phyloP scores from a whole-genome alignment of 2,797 vertebrate genomes.

The Toxotes lorentzi region DNA sequence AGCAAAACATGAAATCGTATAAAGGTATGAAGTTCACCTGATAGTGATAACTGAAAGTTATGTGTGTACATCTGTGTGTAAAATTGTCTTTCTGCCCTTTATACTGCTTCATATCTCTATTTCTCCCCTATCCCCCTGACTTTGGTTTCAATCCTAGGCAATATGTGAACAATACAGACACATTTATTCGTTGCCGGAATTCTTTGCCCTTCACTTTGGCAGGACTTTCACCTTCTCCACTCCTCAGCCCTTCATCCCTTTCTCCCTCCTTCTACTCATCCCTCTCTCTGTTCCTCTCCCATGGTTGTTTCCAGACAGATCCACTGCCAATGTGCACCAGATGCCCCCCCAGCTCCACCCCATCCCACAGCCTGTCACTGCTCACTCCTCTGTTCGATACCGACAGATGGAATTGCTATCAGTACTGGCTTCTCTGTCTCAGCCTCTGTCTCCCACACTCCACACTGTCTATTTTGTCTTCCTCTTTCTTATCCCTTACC shows the following conservation, averaged over 20 bases:
- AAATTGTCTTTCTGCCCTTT: conserved; percentile 11
- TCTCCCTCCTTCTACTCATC: conserved; percentile 48
- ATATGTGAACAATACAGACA: conserved; percentile 89
- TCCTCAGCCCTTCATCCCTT: conserved; percentile 55
- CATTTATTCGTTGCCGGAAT: conserved; percentile 48
- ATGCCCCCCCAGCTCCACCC: conserved; percentile 83
- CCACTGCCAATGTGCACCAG: conserved; percentile 77
- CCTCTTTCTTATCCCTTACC: conserved; percentile 76
- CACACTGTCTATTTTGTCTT: conserved; percentile 76
- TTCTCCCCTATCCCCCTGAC: conserved; percentile 28
- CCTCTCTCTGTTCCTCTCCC: conserved; percentile 52
- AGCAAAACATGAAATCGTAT: conserved; percentile 20
- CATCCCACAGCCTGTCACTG: conserved; percentile 80
- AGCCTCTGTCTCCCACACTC: conserved; percentile 74
- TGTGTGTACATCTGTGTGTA: conserved; percentile 14
- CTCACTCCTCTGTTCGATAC: conserved; percentile 90
- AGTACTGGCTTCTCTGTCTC: conserved; percentile 79
- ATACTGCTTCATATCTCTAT: conserved; percentile 34
- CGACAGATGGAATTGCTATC: conserved; percentile 99
- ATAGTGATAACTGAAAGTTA: conserved; percentile 31
- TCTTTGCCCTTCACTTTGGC: conserved; percentile 71
- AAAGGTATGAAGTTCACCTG: background rate
- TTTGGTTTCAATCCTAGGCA: conserved; percentile 77
- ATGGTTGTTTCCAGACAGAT: conserved; percentile 68
- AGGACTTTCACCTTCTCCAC: conserved; percentile 59